A percentile compares a stretch with the other conserved stretches of the same genome.
Evolutionary conservation across 2,113 vertebrate species (phyloP).

Genomic region (Jacana jacana): DNA sequence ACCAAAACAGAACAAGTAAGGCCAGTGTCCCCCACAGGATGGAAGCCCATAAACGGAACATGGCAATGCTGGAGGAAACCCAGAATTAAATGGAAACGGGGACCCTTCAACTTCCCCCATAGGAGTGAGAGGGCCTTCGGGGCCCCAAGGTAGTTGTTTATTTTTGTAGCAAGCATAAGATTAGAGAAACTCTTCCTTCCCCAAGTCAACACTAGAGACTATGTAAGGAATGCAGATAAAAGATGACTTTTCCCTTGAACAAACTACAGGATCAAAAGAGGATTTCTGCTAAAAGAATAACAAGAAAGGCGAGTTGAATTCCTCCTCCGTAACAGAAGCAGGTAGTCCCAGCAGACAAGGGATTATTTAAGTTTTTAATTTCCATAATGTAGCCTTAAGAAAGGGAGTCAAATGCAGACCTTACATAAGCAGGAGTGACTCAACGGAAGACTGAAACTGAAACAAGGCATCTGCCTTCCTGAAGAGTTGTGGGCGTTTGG

Average conservation of each 20-base stretch:
- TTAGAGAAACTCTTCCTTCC: background rate
- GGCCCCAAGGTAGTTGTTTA: background rate
- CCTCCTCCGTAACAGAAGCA: background rate
- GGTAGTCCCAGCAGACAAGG: constrained; percentile 3
- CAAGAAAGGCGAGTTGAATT: background rate
- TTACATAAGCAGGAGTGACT: constrained; percentile 53
- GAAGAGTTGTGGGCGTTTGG: constrained; percentile 24
- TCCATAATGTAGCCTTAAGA: constrained; percentile 31
- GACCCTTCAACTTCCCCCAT: background rate
- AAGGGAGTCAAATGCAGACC: constrained; percentile 19
- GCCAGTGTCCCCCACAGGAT: background rate
- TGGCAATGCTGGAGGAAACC: background rate
- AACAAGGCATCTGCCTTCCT: constrained; percentile 39
- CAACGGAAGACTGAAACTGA: constrained; percentile 50
- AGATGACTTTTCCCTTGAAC: background rate
- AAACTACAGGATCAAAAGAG: background rate
- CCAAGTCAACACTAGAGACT: background rate
- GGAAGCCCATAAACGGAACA: background rate
- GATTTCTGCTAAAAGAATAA: background rate
- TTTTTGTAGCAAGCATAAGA: background rate
- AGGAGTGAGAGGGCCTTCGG: background rate
- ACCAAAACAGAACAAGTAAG: background rate
- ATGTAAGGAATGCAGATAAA: background rate
- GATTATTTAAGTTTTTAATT: constrained; percentile 47
- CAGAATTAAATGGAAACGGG: background rate